A percentile compares a stretch with the other conserved stretches of the same genome.
These are phyloP conservation scores for Drosophila tropicalis DNA, from an alignment of 1,140 invertebrate genomes.

Conservation along the genomic window DNA sequence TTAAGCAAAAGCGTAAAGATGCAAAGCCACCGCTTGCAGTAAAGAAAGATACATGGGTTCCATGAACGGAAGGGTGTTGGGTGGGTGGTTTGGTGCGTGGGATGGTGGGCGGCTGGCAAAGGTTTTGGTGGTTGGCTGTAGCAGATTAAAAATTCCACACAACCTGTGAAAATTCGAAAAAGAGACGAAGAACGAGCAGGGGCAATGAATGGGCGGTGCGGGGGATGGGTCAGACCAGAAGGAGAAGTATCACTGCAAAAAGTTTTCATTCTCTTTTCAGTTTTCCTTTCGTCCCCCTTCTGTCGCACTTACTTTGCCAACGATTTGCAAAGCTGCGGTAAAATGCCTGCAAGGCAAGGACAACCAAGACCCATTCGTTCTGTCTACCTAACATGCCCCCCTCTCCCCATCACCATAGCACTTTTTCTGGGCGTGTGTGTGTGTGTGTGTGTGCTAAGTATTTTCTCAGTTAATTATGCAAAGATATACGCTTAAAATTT, in stretches of 20 bases:
- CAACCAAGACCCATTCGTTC: slow-evolving; percentile 25
- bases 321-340: slow-evolving; percentile 70
- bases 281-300: slow-evolving; percentile 24
- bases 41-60: slow-evolving; percentile 72
- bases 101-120: slow-evolving; percentile 15
- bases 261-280: slow-evolving; percentile 56
- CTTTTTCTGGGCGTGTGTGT: slow-evolving; percentile 23
- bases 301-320: slow-evolving; percentile 38
- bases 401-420: too few species aligned
- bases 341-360: slow-evolving; percentile 67
- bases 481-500: slow-evolving; percentile 82
- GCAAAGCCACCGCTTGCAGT: slow-evolving; percentile 73
- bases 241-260: slow-evolving; percentile 75
- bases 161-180: slow-evolving; percentile 51
- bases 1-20: slow-evolving; percentile 78
- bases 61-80: slow-evolving; percentile 16
- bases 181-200: background rate
- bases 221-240: slow-evolving; percentile 18
- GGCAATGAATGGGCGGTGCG: background rate
- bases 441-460: slow-evolving; percentile 62
- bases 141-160: slow-evolving; percentile 80
- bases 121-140: slow-evolving; percentile 51
- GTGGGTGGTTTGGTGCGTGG: slow-evolving; percentile 12
- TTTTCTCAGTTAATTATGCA: slow-evolving; percentile 82
- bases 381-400: background rate